Evolutionary conservation across 2,888 invertebrate species (phyloP).

Genomic region (Lycaena phlaeas): DNA sequence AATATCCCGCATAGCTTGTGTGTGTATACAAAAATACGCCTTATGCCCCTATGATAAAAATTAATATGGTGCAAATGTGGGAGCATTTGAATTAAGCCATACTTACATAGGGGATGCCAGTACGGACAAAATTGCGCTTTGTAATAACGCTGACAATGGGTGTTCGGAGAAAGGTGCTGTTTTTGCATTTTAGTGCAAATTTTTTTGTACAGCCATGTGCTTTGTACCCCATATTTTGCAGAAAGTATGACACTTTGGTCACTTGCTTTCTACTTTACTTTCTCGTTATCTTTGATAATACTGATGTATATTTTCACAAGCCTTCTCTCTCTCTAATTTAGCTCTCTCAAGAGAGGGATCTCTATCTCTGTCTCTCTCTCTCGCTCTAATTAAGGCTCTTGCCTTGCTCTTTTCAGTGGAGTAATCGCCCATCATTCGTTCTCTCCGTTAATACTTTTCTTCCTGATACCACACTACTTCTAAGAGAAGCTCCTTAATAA

Average conservation of each 20-base stretch:
- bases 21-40: constrained; percentile 21
- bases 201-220: constrained; percentile 46
- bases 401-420: too few relatives aligned
- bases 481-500: too few relatives aligned
- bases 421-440: too few relatives aligned
- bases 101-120: constrained; percentile 66
- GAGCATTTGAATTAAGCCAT: constrained; percentile 43
- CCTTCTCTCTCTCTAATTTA: too few relatives aligned
- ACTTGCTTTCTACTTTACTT: too few relatives aligned
- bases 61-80: constrained; percentile 19
- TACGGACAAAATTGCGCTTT: constrained; percentile 61
- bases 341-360: too few relatives aligned
- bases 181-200: constrained; percentile 61
- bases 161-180: constrained; percentile 51
- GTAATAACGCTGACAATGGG: constrained; percentile 60
- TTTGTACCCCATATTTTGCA: constrained; percentile 30
- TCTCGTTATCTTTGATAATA: too few relatives aligned
- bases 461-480: too few relatives aligned
- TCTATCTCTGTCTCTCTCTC: too few relatives aligned
- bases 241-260: constrained; percentile 12
- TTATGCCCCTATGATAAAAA: accelerated
- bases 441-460: too few relatives aligned
- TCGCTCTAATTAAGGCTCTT: too few relatives aligned
- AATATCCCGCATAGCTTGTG: constrained; percentile 31
- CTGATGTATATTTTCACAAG: too few relatives aligned